phyloP scores from a whole-genome alignment of 64 coral and sea anemone genomes.

The Montipora sp. region DNA sequence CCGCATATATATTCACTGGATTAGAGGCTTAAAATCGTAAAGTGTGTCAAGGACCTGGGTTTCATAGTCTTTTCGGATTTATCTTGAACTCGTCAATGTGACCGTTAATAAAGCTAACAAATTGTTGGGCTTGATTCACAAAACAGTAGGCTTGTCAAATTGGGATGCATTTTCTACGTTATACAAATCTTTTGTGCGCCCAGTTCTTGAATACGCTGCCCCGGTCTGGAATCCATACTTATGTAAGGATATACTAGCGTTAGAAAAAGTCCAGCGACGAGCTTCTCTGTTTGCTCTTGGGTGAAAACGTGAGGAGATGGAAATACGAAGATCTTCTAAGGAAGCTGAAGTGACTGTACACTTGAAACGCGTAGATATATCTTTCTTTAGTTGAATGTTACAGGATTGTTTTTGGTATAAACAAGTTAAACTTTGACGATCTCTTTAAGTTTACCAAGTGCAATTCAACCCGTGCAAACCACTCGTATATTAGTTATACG shows the following conservation, averaged over 20 bases:
- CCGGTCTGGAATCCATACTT: not conserved
- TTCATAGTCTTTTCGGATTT: slow-evolving; percentile 6
- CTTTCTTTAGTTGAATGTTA: no score
- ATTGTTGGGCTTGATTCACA: not conserved
- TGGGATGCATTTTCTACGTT: not conserved
- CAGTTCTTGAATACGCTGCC: no score
- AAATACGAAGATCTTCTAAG: not conserved
- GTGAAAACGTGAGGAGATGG: not conserved
- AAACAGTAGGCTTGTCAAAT: not conserved
- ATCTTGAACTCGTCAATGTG: not conserved
- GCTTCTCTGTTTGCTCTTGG: not conserved
- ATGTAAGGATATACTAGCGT: not conserved
- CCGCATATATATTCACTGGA: no score
- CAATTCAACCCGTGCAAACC: no score
- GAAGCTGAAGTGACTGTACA: no score
- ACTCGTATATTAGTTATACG: no score
- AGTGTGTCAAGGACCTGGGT: slow-evolving; percentile 1
- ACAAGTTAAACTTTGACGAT: no score
- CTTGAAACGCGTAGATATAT: no score
- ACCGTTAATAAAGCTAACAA: no score
- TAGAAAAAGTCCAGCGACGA: not conserved
- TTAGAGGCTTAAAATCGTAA: not conserved
- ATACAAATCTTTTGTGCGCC: no score
- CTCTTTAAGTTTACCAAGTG: no score
- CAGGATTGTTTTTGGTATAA: no score